Evolutionary conservation across 2,113 vertebrate genomes (phyloP).

Genomic region (Cochlearius cochlearius): DNA sequence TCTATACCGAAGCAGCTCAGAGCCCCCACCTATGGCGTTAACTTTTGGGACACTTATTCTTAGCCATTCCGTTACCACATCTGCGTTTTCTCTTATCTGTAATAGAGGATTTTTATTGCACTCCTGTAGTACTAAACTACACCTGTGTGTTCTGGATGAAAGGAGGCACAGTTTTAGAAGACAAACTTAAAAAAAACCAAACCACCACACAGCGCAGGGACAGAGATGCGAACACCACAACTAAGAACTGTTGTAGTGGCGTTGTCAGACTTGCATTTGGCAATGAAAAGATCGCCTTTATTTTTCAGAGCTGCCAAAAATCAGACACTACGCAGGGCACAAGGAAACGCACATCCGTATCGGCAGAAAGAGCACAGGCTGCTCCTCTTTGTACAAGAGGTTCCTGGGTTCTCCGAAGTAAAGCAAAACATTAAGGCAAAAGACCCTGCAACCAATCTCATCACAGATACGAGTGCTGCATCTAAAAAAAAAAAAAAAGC

Average conservation of each 20-base stretch:
- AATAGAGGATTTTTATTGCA: not conserved
- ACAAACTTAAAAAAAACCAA: not conserved
- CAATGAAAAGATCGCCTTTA: not conserved
- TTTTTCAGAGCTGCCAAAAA: not conserved
- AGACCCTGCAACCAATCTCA: not conserved
- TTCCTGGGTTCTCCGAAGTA: not conserved
- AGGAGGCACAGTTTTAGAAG: not conserved
- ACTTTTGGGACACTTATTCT: slow-evolving; percentile 8
- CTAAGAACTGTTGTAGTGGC: not conserved
- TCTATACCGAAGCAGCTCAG: not conserved
- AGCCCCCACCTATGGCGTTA: slow-evolving; percentile 1
- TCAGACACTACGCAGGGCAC: not conserved
- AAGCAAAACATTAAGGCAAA: not conserved
- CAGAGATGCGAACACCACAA: not conserved
- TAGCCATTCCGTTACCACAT: not conserved
- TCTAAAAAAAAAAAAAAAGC: not conserved
- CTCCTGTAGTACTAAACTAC: not conserved
- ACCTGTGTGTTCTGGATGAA: no score
- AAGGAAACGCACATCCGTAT: not conserved
- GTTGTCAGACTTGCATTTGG: not conserved
- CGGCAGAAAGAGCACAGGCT: not conserved
- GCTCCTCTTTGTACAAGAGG: not conserved
- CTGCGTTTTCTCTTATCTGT: not conserved
- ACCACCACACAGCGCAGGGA: not conserved
- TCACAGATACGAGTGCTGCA: not conserved